Percentiles rank a stretch among this genome's conserved stretches.
phyloP scores from a whole-genome alignment of 2,888 invertebrate species.

The Geotrupes spiniger region DNA sequence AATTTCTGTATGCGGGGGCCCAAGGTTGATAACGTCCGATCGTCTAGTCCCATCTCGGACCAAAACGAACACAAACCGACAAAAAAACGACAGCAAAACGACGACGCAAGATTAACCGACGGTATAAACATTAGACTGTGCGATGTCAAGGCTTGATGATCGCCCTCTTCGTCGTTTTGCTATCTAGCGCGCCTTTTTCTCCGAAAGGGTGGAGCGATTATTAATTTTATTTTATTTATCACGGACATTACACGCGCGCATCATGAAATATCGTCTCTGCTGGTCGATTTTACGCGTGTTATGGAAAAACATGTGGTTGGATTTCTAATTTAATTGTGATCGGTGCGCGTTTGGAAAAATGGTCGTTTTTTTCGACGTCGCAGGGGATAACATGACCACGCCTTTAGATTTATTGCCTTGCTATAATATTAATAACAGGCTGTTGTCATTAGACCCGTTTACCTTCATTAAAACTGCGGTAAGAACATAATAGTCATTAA shows the following conservation, averaged over 20 bases:
- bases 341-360: too few relatives aligned
- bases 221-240: conserved; percentile 11
- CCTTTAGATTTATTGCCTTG: too few relatives aligned
- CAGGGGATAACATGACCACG: too few relatives aligned
- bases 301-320: neutral
- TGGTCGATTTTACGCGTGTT: conserved; percentile 1
- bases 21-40: conserved; percentile 50
- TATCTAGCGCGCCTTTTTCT: neutral
- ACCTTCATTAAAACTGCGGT: too few relatives aligned
- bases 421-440: too few relatives aligned
- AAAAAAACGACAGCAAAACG: conserved; percentile 25
- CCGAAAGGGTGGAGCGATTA: conserved; percentile 5
- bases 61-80: conserved; percentile 25
- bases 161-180: neutral
- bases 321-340: too few relatives aligned
- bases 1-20: conserved; percentile 69
- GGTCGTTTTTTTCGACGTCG: too few relatives aligned
- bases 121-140: conserved; percentile 29
- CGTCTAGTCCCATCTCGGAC: conserved; percentile 44
- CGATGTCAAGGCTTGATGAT: conserved; percentile 16
- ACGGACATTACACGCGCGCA: conserved; percentile 2
- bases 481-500: too few relatives aligned
- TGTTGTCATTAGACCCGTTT: too few relatives aligned
- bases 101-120: conserved; percentile 30
- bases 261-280: conserved; percentile 2